A percentile compares a stretch with the other conserved stretches of the same genome.
Evolutionary conservation across 2,888 invertebrate genomes (phyloP).

Genomic region (Thyatira batis): DNA sequence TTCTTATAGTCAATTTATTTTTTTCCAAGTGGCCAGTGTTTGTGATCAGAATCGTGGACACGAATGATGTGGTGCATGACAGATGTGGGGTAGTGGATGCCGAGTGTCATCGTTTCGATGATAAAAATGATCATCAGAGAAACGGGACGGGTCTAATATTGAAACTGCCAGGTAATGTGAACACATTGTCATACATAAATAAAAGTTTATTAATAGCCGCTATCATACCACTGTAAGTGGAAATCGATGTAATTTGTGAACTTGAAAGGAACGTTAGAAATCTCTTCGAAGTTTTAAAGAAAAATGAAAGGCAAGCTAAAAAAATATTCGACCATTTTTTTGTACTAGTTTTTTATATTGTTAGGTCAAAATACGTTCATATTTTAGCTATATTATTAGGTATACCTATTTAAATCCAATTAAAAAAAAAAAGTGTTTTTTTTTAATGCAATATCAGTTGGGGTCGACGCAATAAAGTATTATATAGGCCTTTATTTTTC

Average conservation of each 20-base stretch:
- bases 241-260: not conserved
- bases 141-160: constrained; percentile 37
- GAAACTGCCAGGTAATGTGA: constrained; percentile 48
- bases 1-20: constrained; percentile 1
- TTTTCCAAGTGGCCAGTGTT: constrained; percentile 38
- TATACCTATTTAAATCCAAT: too few species aligned
- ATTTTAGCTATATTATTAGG: too few species aligned
- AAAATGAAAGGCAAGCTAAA: too few species aligned
- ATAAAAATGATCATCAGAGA: constrained; percentile 49
- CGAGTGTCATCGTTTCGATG: constrained; percentile 44
- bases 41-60: constrained; percentile 23
- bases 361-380: too few species aligned
- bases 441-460: too few species aligned
- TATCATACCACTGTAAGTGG: not conserved
- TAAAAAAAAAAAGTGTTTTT: too few species aligned
- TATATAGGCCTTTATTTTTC: too few species aligned
- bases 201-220: not conserved
- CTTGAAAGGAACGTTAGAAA: not conserved
- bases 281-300: too few species aligned
- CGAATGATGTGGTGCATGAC: constrained; percentile 60
- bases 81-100: constrained; percentile 58
- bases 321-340: too few species aligned
- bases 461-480: too few species aligned
- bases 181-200: not conserved
- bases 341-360: too few species aligned